These are phyloP conservation scores for Sicus ferrugineus DNA, from an alignment of 2,888 invertebrate genomes.

Conservation along the genomic window DNA sequence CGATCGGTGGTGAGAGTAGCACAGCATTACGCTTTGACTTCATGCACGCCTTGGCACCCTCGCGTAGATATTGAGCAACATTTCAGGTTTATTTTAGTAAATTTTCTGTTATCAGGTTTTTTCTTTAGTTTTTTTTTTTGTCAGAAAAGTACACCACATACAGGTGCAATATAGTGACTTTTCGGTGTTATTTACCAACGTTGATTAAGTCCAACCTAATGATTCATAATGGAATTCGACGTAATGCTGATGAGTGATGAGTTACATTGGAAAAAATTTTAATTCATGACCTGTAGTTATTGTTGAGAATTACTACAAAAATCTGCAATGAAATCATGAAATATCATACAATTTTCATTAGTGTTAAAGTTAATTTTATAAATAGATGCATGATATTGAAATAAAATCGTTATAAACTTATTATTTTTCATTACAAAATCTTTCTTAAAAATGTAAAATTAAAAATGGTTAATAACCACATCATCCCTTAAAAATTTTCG, in stretches of 20 bases:
- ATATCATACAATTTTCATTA: too few relatives aligned
- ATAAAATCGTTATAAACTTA: too few relatives aligned
- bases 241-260: slow-evolving; percentile 27
- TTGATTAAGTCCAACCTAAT: background rate
- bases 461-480: too few relatives aligned
- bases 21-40: background rate
- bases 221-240: slow-evolving; percentile 28
- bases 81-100: slow-evolving; percentile 7
- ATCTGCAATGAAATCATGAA: too few relatives aligned
- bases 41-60: background rate
- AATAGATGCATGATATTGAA: too few relatives aligned
- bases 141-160: background rate
- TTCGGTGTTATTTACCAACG: background rate
- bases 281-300: too few relatives aligned
- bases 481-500: too few relatives aligned
- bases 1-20: background rate
- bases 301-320: too few relatives aligned
- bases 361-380: too few relatives aligned
- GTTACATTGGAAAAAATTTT: background rate
- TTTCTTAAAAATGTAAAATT: too few relatives aligned
- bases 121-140: too few relatives aligned
- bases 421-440: too few relatives aligned
- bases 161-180: slow-evolving; percentile 11
- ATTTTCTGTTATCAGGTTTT: slow-evolving; percentile 16
- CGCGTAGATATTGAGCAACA: slow-evolving; percentile 21